phyloP scores from a whole-genome alignment of 2,888 invertebrate species.

The Andrena bicolor region DNA sequence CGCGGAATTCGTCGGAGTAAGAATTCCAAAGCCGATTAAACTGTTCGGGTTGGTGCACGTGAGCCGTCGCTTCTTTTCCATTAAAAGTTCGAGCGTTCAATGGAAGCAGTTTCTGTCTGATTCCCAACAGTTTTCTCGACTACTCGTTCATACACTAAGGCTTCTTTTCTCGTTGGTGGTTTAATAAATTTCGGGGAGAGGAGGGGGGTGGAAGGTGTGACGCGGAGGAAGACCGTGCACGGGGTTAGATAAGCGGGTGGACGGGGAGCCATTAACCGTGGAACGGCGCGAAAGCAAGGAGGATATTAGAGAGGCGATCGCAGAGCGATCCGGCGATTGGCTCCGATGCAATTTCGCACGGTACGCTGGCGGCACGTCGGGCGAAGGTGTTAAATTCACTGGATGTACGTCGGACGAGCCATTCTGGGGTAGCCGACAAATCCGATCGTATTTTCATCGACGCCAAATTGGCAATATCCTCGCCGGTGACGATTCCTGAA shows the following conservation, averaged over 20 bases:
- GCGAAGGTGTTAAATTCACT: slow-evolving; percentile 83
- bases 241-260: slow-evolving; percentile 41
- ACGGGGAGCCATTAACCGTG: slow-evolving; percentile 52
- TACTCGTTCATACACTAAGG: no score
- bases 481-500: slow-evolving; percentile 85
- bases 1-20: slow-evolving; percentile 4
- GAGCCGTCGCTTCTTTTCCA: slow-evolving; percentile 11
- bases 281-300: slow-evolving; percentile 60
- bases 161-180: not conserved
- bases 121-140: not conserved
- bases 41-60: slow-evolving; percentile 4
- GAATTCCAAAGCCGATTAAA: slow-evolving; percentile 27
- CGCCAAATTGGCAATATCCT: slow-evolving; percentile 85
- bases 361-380: slow-evolving; percentile 70
- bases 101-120: not conserved
- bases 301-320: slow-evolving; percentile 65
- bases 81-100: not conserved
- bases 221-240: not conserved
- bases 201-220: not conserved
- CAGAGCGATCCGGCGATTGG: slow-evolving; percentile 69
- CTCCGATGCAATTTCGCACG: slow-evolving; percentile 73
- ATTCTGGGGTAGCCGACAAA: slow-evolving; percentile 81
- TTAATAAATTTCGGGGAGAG: not conserved
- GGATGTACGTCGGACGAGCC: slow-evolving; percentile 77
- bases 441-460: slow-evolving; percentile 85